Base-by-base conservation (phyloP, 2,113 vertebrate genomes). In the Gasterosteus nipponicus region DNA sequence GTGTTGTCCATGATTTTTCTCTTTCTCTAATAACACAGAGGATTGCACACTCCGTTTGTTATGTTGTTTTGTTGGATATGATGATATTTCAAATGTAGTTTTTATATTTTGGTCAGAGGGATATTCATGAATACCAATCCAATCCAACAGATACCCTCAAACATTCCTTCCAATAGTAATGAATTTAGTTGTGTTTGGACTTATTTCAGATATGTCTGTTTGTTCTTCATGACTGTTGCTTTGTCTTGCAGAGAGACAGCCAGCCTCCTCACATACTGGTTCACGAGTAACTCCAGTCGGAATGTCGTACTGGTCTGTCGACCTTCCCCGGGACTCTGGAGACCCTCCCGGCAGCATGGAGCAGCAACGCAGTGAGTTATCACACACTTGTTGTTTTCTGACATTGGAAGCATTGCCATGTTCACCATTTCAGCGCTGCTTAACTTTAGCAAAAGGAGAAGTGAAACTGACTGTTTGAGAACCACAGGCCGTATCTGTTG, bases 241-340 rank as follows among this genome's bases (percentile, higher is more conserved):
- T 26, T 69, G 19, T 85, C n/a, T 75, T 87, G 57, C 77, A 85
- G 79, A 59, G 11, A 64, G 59, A 68, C 46, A 5, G 59, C 35
- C 63, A 19, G 0, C 31, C 57, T 61, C 38, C 29, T 70, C 26
- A 69, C n/a, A 56, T 7, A 35, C 33, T 41, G 35, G 42, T 31
- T 35, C 35, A 26, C 65, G 53, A 44, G n/a, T 63, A 56, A 56
- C 19, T 79, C 63, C 62, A 73, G 41, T 19, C 69, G 75, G 67
- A 86, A 97, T 96, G 96, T 92, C 90, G 19, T 96, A 96, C 90
- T 96, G 96, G 96, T 94, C 93, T 56, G 95, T 96, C 42, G 93
- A 94, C 63, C 89, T 87, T 39, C 90, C 93, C 80, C 91, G 87
- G 86, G 89, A 92, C 69, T n/a, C 87, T 39, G 77, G 82, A 67